Evolutionary conservation across 2,113 vertebrate species (phyloP), one percentile per base, ranked within the genome.

Genomic region (Dendrocopos noguchii): DNA sequence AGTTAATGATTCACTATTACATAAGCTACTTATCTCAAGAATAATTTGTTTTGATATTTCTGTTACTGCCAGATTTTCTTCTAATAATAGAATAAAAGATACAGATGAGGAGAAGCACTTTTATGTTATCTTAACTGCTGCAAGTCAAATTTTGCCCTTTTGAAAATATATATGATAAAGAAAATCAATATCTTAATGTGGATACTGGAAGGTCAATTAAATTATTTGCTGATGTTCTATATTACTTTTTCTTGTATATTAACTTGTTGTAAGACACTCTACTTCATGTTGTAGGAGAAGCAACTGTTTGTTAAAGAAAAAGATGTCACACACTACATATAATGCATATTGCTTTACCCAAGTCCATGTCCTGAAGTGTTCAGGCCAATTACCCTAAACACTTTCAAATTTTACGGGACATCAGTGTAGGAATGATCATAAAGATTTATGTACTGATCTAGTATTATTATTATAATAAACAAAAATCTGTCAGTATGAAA

Each of bases 41-140:
- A 67, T 71, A 89, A 81, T 93, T 94, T 92, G 63, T 46, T 96
- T 87, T 80, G 47, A 77, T 84, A 82, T 77, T 95, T 96, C 75
- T 80, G 31, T 64, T 89, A 57, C 36, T 74, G 36, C 42, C 47
- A 89, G 52, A 80, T 74, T 89, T 91, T 87, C 28, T 12, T 3
- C 36, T 87, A 50, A 42, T 70, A 84, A 76, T n/a, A 10, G 52
- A 87, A 91, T 82, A 73, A 93, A 91, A 89, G 36, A 74, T 82
- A 84, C 3, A 84, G 67, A 76, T 76, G 52, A 93, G 27, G 31
- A 90, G 29, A 80, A 89, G 22, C 6, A 60, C 11, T 84, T 92
- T 84, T 46, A 92, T 63, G 16, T 77, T 92, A n/a, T 87, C 81
- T 91, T 91, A 91, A 89, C 89, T 85, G 77, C 52, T 74, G 19